Percentiles rank a stretch among this genome's conserved stretches.
Evolutionary conservation across 1,140 invertebrate species (phyloP).

Genomic region (Orchesella cincta): DNA sequence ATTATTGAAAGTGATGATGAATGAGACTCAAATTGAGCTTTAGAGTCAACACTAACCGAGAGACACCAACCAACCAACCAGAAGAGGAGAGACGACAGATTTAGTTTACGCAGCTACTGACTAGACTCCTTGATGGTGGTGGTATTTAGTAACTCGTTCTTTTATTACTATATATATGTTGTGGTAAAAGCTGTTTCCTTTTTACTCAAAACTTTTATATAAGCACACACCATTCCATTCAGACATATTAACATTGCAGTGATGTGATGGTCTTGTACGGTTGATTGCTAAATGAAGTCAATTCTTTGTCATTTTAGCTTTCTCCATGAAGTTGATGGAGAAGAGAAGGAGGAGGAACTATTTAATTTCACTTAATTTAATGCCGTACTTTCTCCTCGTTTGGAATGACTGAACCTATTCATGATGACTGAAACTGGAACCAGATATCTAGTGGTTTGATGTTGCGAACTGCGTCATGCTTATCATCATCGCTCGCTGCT

Average conservation of each 20-base stretch:
- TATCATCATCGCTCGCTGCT: too few species aligned
- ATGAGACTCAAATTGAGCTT: conserved; percentile 10
- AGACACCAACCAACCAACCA: background rate
- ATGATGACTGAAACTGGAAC: too few species aligned
- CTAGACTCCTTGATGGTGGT: background rate
- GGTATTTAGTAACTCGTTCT: background rate
- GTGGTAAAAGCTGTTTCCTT: too few species aligned
- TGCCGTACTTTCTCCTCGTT: conserved; percentile 9
- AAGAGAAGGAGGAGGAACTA: conserved; percentile 8
- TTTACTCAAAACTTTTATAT: too few species aligned
- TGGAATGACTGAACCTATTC: too few species aligned
- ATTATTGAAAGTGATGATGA: background rate
- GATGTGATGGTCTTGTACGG: background rate
- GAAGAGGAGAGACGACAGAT: background rate
- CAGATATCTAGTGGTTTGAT: too few species aligned
- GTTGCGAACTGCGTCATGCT: too few species aligned
- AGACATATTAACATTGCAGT: too few species aligned
- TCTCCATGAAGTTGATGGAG: background rate
- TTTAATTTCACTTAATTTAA: conserved; percentile 26
- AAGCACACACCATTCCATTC: too few species aligned
- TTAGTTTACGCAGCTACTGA: background rate
- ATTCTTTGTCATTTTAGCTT: conserved; percentile 17
- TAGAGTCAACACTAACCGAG: conserved; percentile 5
- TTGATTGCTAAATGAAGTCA: conserved; percentile 27
- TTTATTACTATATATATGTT: too few species aligned